Base-by-base conservation (phyloP, 2,113 vertebrate species). In the Sinocyclocheilus anshuiensis region DNA sequence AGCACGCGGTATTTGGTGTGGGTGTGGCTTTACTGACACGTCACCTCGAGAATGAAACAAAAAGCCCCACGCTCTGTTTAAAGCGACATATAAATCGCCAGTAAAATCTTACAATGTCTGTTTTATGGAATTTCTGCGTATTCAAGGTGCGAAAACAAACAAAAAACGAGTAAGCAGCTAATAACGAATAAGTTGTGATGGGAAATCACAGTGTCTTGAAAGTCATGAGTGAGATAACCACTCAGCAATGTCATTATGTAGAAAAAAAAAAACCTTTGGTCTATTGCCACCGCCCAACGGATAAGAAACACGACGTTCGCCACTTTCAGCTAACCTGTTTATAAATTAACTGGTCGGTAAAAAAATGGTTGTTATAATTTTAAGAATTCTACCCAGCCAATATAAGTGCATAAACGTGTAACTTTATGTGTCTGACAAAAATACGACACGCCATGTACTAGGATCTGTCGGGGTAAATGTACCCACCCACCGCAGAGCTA, bases 171-270 rank as follows among this genome's bases (percentile, higher is more conserved):
- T 48, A 7, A 71, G 67, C 13, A 36, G 42, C 3, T 22, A 0
- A 57, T 45, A 39, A 78, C 10, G 24, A 87, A 20, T 5, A 22
- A 48, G 7, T 55, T 36, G 24, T 11, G 36, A 88, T 84, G 86
- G 55, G 90, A 79, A 85, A 61, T 22, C 57, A 22, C 55, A 89
- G 92, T 84, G 91, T 92, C 91, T 89, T 26, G 86, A 76, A 74
- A 87, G 93, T 95, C 94, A 94, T 91, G 86, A 92, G 94, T 91
- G 86, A 92, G 94, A 93, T 91, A 91, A 83, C 89, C 81, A 82
- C 63, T 87, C 90, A 89, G 91, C 91, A 90, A 91, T 95, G 91
- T 92, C 93, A 91, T 93, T 93, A 94, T 93, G 94, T 94, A 94
- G 53, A 94, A 90, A 93, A 88, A 83, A 33, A 65, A 69, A 92